A percentile compares a stretch with the other conserved stretches of the same genome.
phyloP scores from a whole-genome alignment of 2,888 invertebrate genomes.

The Drosophila suboccidentalis region DNA sequence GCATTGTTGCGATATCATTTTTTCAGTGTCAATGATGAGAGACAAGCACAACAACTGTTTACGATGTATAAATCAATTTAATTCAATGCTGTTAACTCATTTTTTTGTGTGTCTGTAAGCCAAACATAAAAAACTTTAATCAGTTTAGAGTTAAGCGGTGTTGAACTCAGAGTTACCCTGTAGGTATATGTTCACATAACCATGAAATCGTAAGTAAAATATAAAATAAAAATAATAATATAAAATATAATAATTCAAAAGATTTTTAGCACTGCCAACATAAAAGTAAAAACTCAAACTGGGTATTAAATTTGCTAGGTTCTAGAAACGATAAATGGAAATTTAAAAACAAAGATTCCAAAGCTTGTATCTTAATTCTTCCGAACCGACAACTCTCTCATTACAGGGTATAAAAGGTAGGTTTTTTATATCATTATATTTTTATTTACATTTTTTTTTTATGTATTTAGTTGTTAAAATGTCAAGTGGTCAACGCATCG shows the following conservation, averaged over 20 bases:
- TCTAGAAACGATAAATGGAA: too few species aligned
- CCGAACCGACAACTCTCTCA: not conserved
- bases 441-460: not conserved
- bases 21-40: slow-evolving; percentile 30
- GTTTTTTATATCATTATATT: not conserved
- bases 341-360: not conserved
- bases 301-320: too few species aligned
- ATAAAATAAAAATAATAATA: not conserved
- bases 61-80: slow-evolving; percentile 68
- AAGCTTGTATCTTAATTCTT: not conserved
- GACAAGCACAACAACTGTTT: slow-evolving; percentile 22
- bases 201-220: not conserved
- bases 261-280: too few species aligned
- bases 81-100: slow-evolving; percentile 62
- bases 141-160: not conserved
- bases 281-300: too few species aligned
- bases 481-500: slow-evolving; percentile 11
- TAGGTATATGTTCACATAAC: not conserved
- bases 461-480: slow-evolving; percentile 31
- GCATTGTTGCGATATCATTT: slow-evolving; percentile 29
- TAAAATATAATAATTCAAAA: too few species aligned
- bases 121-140: not conserved
- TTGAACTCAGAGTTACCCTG: not conserved
- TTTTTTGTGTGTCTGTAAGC: not conserved
- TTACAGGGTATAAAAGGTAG: slow-evolving; percentile 7